Evolutionary conservation across 2,888 invertebrate genomes (phyloP).

Genomic region (Xanthia togata): DNA sequence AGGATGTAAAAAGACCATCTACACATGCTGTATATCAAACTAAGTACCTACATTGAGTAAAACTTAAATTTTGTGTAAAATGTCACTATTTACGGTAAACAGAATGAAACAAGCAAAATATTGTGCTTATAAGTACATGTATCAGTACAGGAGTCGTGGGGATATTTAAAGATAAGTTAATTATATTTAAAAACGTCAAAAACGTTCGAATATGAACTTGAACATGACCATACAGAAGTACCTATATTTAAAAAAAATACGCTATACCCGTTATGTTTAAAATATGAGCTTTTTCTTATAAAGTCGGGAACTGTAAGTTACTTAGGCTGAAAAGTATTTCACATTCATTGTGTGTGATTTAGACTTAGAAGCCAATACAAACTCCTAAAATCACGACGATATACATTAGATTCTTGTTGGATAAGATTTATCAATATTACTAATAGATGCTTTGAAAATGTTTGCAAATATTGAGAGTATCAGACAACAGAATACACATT

Average conservation of each 20-base stretch:
- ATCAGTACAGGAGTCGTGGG: no score
- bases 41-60: background rate
- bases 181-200: no score
- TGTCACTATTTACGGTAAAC: no score
- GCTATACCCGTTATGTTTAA: no score
- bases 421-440: background rate
- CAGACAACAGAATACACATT: conserved; percentile 14
- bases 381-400: background rate
- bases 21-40: no score
- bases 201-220: no score
- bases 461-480: conserved; percentile 12
- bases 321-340: background rate
- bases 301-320: background rate
- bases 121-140: no score
- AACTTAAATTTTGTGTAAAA: no score
- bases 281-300: background rate
- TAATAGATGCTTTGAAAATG: background rate
- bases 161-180: no score
- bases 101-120: no score
- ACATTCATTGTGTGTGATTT: background rate
- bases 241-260: no score
- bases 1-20: background rate
- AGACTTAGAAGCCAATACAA: background rate
- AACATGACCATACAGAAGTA: no score
- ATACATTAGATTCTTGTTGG: background rate